These are phyloP conservation scores for Cataglyphis hispanica DNA, from an alignment of 1,140 invertebrate species.

Conservation along the genomic window DNA sequence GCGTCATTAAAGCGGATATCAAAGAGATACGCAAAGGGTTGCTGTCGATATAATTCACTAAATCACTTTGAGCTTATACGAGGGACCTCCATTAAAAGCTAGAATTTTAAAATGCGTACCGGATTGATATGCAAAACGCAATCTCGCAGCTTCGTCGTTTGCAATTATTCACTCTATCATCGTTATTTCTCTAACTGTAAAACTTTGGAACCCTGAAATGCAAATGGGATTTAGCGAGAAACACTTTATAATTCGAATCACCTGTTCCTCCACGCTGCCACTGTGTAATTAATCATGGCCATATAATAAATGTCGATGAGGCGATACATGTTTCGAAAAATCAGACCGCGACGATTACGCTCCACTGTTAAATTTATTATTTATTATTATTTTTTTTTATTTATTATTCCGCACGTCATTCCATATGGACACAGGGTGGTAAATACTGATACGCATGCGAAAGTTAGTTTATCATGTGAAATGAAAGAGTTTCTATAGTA, in stretches of 20 bases:
- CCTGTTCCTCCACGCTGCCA: neutral
- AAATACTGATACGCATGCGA: slow-evolving; percentile 3
- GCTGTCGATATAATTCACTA: neutral
- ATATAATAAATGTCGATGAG: slow-evolving; percentile 46
- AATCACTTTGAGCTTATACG: neutral
- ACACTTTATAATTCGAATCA: slow-evolving; percentile 45
- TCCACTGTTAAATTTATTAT: slow-evolving; percentile 30
- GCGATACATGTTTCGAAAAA: slow-evolving; percentile 50
- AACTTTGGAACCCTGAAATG: slow-evolving; percentile 35
- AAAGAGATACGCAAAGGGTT: neutral
- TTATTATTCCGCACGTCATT: slow-evolving; percentile 12
- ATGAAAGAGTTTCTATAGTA: neutral
- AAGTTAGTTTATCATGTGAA: neutral
- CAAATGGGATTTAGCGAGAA: slow-evolving; percentile 38
- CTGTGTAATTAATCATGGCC: slow-evolving; percentile 35
- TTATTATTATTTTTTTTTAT: too few species aligned
- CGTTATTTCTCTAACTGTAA: slow-evolving; percentile 16
- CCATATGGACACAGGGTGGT: too few species aligned
- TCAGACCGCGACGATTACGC: slow-evolving; percentile 10
- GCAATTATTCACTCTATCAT: slow-evolving; percentile 37
- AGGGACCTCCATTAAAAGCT: slow-evolving; percentile 27
- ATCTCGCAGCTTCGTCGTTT: slow-evolving; percentile 32
- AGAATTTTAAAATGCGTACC: slow-evolving; percentile 34
- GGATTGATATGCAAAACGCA: slow-evolving; percentile 54
- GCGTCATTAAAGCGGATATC: slow-evolving; percentile 4